A percentile compares a stretch with the other conserved stretches of the same genome.
phyloP scores from a whole-genome alignment of 2,888 invertebrate species.

The Gasteruption jaculator region DNA sequence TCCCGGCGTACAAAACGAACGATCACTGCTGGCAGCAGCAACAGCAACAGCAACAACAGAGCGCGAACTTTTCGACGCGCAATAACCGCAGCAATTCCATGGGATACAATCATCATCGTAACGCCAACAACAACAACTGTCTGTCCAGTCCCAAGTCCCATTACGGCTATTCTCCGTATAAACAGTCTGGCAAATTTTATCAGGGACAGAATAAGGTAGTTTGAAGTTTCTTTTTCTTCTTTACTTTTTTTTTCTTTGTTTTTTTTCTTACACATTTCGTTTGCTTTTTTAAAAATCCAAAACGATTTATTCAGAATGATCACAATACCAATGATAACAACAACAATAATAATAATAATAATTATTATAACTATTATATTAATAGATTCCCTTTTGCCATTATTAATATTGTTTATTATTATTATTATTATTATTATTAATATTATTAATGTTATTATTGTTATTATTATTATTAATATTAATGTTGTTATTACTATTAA shows the following conservation, averaged over 20 bases:
- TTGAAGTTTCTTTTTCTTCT: not conserved
- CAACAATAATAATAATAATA: too few relatives aligned
- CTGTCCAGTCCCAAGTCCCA: conserved; percentile 27
- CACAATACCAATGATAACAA: too few relatives aligned
- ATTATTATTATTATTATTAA: too few relatives aligned
- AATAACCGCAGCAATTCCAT: not conserved
- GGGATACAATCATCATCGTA: conserved; percentile 8
- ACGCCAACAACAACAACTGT: conserved; percentile 24
- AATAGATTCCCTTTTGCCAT: too few relatives aligned
- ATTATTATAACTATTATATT: too few relatives aligned
- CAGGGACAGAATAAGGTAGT: conserved; percentile 25
- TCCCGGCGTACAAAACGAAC: conserved; percentile 23
- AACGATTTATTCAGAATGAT: too few relatives aligned
- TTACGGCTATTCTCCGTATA: conserved; percentile 24
- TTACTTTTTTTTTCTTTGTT: conserved; percentile 1
- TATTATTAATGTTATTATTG: too few relatives aligned
- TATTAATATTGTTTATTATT: too few relatives aligned
- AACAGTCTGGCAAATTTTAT: conserved; percentile 21
- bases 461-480: too few relatives aligned
- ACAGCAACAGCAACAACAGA: not conserved
- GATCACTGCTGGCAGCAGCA: conserved; percentile 16
- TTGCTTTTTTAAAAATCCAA: too few relatives aligned
- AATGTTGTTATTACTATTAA: too few relatives aligned
- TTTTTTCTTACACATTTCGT: too few relatives aligned
- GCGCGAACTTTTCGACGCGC: not conserved